These are phyloP conservation scores for Operophtera brumata DNA, from an alignment of 2,888 invertebrate genomes.

Conservation along the genomic window DNA sequence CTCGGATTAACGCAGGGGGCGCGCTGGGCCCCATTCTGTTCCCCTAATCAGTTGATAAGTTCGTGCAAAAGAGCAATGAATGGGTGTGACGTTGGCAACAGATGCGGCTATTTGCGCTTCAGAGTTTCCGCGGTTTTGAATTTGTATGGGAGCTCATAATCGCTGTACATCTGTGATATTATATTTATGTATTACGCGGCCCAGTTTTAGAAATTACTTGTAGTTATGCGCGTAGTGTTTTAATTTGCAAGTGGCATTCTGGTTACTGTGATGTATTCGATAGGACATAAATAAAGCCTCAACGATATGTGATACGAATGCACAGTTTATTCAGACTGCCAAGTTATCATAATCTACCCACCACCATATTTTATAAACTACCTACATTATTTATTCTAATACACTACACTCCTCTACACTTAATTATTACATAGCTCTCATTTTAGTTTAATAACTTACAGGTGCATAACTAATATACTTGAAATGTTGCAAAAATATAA, in stretches of 20 bases:
- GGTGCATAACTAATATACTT: too few relatives aligned
- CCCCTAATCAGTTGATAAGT: constrained; percentile 21
- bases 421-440: too few relatives aligned
- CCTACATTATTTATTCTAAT: too few relatives aligned
- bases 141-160: constrained; percentile 16
- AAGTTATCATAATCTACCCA: too few relatives aligned
- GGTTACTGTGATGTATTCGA: too few relatives aligned
- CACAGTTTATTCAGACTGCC: too few relatives aligned
- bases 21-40: constrained; percentile 14
- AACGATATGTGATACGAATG: too few relatives aligned
- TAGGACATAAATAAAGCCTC: too few relatives aligned
- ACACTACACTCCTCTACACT: too few relatives aligned
- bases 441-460: too few relatives aligned
- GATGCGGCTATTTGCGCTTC: constrained; percentile 27
- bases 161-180: constrained; percentile 12
- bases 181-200: background rate
- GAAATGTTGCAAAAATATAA: too few relatives aligned
- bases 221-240: background rate
- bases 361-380: too few relatives aligned
- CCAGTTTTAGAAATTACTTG: background rate
- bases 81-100: constrained; percentile 15
- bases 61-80: constrained; percentile 19
- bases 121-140: constrained; percentile 29
- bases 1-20: constrained; percentile 32
- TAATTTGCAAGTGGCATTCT: background rate